phyloP scores from a whole-genome alignment of 2,797 vertebrate genomes.

The Eremophila alpestris region DNA sequence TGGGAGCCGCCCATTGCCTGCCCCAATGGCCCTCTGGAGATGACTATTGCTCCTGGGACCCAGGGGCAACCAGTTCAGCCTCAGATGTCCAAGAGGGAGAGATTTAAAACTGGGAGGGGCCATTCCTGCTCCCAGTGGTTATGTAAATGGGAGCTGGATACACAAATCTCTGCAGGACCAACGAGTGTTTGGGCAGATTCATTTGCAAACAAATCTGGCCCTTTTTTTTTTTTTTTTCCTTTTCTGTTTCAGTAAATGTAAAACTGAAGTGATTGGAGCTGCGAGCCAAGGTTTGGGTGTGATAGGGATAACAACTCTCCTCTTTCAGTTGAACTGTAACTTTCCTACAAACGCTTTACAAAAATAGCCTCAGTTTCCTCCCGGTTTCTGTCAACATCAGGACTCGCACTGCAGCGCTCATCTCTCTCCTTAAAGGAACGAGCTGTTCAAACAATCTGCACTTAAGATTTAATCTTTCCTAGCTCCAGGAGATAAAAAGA shows the following conservation, averaged over 20 bases:
- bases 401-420: not conserved
- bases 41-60: conserved; percentile 14
- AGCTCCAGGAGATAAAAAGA: conserved; percentile 58
- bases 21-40: conserved; percentile 44
- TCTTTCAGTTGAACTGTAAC: not conserved
- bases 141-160: conserved; percentile 55
- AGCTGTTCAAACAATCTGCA: conserved; percentile 21
- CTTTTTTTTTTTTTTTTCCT: not conserved
- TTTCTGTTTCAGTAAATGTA: not conserved
- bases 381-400: not conserved
- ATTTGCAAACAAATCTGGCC: conserved; percentile 43
- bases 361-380: not conserved
- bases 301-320: not conserved
- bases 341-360: not conserved
- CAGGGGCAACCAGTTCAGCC: conserved; percentile 21
- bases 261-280: not conserved
- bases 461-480: conserved; percentile 58
- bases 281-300: not conserved
- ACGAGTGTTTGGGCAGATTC: not conserved
- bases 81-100: conserved; percentile 44
- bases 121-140: conserved; percentile 47
- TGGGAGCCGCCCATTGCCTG: conserved; percentile 22
- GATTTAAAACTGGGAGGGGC: conserved; percentile 27
- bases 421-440: conserved; percentile 4
- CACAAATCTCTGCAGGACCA: conserved; percentile 36